Conservation (phyloP, 2,797 vertebrate species). For the Muraenolepis orangiensis region DNA sequence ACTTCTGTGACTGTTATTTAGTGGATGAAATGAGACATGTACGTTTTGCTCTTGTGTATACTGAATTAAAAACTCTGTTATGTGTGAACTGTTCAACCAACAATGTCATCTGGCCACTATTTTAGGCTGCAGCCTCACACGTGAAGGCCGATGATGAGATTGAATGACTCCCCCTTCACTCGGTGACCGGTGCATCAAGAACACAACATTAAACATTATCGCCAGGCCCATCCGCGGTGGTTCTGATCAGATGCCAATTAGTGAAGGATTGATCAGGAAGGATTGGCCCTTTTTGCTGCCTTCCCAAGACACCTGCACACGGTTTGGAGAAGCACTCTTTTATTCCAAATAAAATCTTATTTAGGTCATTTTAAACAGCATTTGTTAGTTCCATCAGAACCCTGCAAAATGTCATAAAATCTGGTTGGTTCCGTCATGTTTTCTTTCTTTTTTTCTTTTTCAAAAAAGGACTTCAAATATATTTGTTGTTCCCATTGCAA, state of each 20-base stretch:
- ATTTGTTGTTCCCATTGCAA: conserved; percentile 48
- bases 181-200: conserved; percentile 54
- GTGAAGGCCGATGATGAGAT: conserved; percentile 50
- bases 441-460: conserved; percentile 64
- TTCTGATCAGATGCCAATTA: conserved; percentile 71
- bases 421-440: conserved; percentile 60
- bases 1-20: too few relatives aligned
- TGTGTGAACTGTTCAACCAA: not conserved
- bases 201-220: conserved; percentile 51
- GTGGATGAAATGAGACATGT: too few relatives aligned
- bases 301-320: conserved; percentile 67
- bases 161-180: conserved; percentile 59
- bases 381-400: conserved; percentile 69
- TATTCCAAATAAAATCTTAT: conserved; percentile 75
- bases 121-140: conserved; percentile 7
- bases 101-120: not conserved
- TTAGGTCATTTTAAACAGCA: conserved; percentile 70
- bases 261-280: conserved; percentile 61
- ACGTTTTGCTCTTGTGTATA: not conserved
- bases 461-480: conserved; percentile 61
- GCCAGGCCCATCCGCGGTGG: conserved; percentile 63
- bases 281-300: conserved; percentile 45
- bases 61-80: not conserved
- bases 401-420: conserved; percentile 69
- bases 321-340: conserved; percentile 71